These are phyloP conservation scores for Eupithecia vulgata DNA, from an alignment of 2,888 invertebrate genomes.

Conservation along the genomic window DNA sequence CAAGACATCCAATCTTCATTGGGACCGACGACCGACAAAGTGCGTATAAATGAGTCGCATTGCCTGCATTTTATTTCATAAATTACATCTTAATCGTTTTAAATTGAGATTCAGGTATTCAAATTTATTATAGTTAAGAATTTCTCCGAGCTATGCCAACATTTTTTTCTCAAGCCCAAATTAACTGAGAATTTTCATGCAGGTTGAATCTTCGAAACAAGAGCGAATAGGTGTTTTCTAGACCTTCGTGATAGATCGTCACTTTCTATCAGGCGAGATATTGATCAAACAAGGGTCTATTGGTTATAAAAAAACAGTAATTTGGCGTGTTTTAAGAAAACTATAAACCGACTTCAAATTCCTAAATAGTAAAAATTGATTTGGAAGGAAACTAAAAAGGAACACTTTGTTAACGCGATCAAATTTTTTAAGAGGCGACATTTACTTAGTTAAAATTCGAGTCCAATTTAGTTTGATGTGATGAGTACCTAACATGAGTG, in stretches of 20 bases:
- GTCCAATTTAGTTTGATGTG: too few relatives aligned
- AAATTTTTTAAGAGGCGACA: too few relatives aligned
- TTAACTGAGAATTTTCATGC: neutral
- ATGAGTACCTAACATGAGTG: too few relatives aligned
- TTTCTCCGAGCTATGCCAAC: neutral
- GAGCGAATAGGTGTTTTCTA: neutral
- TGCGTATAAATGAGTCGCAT: slow-evolving; percentile 12
- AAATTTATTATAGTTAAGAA: neutral
- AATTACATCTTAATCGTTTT: slow-evolving; percentile 1
- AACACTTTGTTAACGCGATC: too few relatives aligned
- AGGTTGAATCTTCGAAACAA: neutral
- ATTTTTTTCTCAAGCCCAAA: neutral
- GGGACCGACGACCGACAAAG: slow-evolving; percentile 12
- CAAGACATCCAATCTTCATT: slow-evolving; percentile 24
- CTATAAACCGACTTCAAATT: too few relatives aligned
- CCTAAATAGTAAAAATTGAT: too few relatives aligned
- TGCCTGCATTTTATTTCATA: neutral
- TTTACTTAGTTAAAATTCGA: too few relatives aligned
- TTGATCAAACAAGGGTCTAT: neutral
- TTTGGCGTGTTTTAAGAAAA: too few relatives aligned
- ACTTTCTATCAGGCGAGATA: too few relatives aligned
- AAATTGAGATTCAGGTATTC: neutral
- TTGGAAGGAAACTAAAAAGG: too few relatives aligned
- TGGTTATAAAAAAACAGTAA: too few relatives aligned
- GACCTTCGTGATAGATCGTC: neutral